Conservation (phyloP, 64 coral and sea anemone genomes). For the Porites lutea region DNA sequence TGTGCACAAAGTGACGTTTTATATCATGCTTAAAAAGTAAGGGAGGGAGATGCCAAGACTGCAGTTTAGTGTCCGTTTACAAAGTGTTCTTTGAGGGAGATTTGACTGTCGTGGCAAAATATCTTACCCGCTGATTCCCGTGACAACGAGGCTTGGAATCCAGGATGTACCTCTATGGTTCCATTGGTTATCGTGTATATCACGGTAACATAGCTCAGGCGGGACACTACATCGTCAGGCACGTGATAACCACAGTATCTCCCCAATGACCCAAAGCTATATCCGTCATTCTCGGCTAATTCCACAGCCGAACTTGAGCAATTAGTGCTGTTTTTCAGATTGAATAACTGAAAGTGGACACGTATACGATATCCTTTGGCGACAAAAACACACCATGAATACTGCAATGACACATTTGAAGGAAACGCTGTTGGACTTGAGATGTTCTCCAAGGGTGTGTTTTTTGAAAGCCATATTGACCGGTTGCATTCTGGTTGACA, state of each 20-base stretch:
- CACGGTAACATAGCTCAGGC: not conserved
- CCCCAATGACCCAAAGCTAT: not conserved
- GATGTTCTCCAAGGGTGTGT: not conserved
- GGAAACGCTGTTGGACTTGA: slow-evolving; percentile 22
- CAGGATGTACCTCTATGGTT: not conserved
- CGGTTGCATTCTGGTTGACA: not conserved
- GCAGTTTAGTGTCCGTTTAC: too few relatives aligned
- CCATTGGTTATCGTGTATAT: slow-evolving; percentile 1
- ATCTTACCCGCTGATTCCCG: slow-evolving; percentile 1
- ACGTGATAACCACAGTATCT: not conserved
- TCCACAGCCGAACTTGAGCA: not conserved
- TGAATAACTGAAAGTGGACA: slow-evolving; percentile 17
- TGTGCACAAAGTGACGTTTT: not conserved
- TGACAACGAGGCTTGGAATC: slow-evolving; percentile 18
- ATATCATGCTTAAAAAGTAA: too few relatives aligned
- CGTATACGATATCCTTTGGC: not conserved
- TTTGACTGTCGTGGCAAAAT: not conserved
- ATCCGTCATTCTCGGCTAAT: not conserved
- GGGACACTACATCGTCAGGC: slow-evolving; percentile 25
- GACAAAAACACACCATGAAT: slow-evolving; percentile 5
- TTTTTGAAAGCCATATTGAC: not conserved
- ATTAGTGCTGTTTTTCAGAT: slow-evolving; percentile 1
- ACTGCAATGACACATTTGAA: not conserved
- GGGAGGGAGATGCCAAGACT: too few relatives aligned
- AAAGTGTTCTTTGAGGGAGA: too few relatives aligned